Evolutionary conservation across 2,113 vertebrate species (phyloP).

Genomic region (Hucho hucho): DNA sequence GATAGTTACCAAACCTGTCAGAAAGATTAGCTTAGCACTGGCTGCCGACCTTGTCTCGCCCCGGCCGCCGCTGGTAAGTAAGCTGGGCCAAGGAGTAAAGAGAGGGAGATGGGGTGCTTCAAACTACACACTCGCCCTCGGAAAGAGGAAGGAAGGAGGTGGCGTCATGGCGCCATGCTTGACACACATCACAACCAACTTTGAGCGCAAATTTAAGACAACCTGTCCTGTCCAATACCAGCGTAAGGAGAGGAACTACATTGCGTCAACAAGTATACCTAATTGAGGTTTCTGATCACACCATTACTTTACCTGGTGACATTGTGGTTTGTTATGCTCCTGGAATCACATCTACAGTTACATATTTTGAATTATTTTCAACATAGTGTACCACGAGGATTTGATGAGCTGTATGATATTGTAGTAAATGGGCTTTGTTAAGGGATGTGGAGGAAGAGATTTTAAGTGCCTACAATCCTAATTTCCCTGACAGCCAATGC

Average conservation of each 20-base stretch:
- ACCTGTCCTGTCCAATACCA: not conserved
- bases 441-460: too few species aligned
- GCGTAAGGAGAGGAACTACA: too few species aligned
- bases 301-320: too few species aligned
- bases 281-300: too few species aligned
- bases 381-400: too few species aligned
- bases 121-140: not conserved
- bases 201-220: not conserved
- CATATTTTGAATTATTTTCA: too few species aligned
- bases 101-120: not conserved
- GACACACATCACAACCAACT: not conserved
- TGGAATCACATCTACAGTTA: too few species aligned
- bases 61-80: not conserved
- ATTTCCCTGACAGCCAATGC: too few species aligned
- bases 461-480: not conserved
- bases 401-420: too few species aligned
- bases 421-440: too few species aligned
- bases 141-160: not conserved
- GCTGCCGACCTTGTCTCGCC: conserved; percentile 51
- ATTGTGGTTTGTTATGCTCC: too few species aligned
- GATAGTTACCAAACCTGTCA: conserved; percentile 81
- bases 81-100: not conserved
- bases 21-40: conserved; percentile 71
- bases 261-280: too few species aligned
- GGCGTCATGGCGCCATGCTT: not conserved